phyloP scores from a whole-genome alignment of 2,888 invertebrate genomes.

The Lydus trimaculatus region DNA sequence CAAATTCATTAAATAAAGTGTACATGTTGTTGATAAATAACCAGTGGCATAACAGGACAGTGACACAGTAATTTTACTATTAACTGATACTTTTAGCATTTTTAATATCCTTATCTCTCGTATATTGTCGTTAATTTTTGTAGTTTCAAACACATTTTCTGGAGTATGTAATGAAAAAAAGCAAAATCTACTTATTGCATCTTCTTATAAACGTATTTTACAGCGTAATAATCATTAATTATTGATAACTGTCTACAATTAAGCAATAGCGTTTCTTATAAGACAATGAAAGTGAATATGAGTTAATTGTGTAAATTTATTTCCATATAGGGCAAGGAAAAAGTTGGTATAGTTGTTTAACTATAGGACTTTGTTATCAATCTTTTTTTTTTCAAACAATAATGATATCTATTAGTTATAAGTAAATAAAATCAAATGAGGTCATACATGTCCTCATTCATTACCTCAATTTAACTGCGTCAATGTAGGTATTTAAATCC shows the following conservation, averaged over 20 bases:
- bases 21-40: background rate
- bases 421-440: constrained; percentile 2
- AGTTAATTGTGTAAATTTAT: background rate
- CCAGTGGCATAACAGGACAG: constrained; percentile 19
- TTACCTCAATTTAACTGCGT: background rate
- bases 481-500: background rate
- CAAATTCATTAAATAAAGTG: background rate
- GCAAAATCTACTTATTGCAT: too few relatives aligned
- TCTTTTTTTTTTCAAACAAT: background rate
- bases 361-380: background rate
- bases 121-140: background rate
- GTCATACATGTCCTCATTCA: constrained; percentile 8
- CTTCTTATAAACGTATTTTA: too few relatives aligned
- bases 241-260: constrained; percentile 13
- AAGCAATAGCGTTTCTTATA: background rate
- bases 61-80: constrained; percentile 23
- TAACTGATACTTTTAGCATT: constrained; percentile 16
- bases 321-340: background rate
- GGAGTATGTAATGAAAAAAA: too few relatives aligned
- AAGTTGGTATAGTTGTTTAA: background rate
- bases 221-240: too few relatives aligned
- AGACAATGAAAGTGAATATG: background rate
- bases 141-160: background rate
- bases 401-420: background rate
- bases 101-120: constrained; percentile 3